Evolutionary conservation across 2,797 vertebrate genomes (phyloP), one percentile per base, ranked within the genome.

Genomic region (Nannoperca australis): DNA sequence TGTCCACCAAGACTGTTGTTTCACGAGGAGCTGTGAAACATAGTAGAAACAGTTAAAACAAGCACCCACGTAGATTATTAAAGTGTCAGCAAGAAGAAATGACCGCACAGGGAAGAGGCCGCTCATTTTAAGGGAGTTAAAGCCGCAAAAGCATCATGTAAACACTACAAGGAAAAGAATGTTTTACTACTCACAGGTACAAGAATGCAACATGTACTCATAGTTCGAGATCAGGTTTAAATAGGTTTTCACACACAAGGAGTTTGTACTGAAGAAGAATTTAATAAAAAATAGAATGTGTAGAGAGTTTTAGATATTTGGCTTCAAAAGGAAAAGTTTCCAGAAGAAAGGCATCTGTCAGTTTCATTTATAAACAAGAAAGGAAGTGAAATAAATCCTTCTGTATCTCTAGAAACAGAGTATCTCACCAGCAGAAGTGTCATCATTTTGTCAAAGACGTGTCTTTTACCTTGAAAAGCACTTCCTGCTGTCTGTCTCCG

Each of bases 381-480:
- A 49, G 24, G 7, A 17, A 42, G 74, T 62, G 32, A 17, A 3
- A 62, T 77, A 4, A 56, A 65, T 77, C 73, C 17, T 4, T 27
- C 18, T 2, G 2, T 27, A 15, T 50, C 69, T 27, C 7, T 66
- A 18, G 66, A 64, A 55, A 51, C 69, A 24, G 44, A 72, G 20
- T 14, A 60, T 61, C 60, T 12, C 20, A 62, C 14, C 49, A 38
- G 27, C 61, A 20, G 58, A 62, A 56, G 60, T 58, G 76, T 76
- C 59, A n/a, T 78, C n/a, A 14, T 61, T 70, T 49, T 38, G 27
- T 78, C 45, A 63, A 20, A 55, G 60, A 30, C 54, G n/a, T 24
- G 56, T 61, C 38, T 85, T n/a, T 44, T 38, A 64, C 47, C 27
- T 61, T 51, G 24, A 74, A 34, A 70, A 22, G 24, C 63, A 7